A percentile compares a stretch with the other conserved stretches of the same genome.
Conservation (phyloP, 2,888 invertebrate genomes). For the Drosophila niveifrons region DNA sequence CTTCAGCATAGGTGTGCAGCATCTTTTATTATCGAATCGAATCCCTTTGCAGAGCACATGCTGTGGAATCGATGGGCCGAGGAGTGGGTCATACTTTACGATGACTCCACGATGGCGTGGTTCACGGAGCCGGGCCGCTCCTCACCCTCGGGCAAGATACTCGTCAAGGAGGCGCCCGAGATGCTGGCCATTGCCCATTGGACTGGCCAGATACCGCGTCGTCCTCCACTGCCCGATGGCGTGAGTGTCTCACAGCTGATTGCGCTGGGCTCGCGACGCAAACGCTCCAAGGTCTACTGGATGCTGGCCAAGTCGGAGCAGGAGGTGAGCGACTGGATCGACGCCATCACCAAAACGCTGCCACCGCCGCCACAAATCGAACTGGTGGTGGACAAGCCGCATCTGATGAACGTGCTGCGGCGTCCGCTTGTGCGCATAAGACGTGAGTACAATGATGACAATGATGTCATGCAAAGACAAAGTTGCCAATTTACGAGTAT, state of each 20-base stretch:
- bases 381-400: conserved; percentile 90
- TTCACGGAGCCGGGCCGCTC: conserved; percentile 88
- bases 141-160: conserved; percentile 85
- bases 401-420: conserved; percentile 88
- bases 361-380: conserved; percentile 91
- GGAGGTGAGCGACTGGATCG: conserved; percentile 93
- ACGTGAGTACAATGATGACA: conserved; percentile 86
- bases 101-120: conserved; percentile 95
- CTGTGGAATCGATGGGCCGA: conserved; percentile 92
- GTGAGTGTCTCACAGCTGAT: conserved; percentile 91
- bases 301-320: conserved; percentile 92
- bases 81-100: conserved; percentile 93
- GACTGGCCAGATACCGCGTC: conserved; percentile 91
- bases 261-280: conserved; percentile 90
- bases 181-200: conserved; percentile 93
- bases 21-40: too few relatives aligned
- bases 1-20: too few relatives aligned
- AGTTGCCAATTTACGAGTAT: conserved; percentile 5
- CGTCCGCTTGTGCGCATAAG: conserved; percentile 88
- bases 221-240: conserved; percentile 90
- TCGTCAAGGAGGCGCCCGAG: conserved; percentile 92
- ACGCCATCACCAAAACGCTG: conserved; percentile 92
- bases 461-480: conserved; percentile 10
- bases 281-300: conserved; percentile 91
- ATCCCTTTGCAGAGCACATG: conserved; percentile 89